Conservation (phyloP, 2,888 invertebrate species). For the Pyrgus malvae region DNA sequence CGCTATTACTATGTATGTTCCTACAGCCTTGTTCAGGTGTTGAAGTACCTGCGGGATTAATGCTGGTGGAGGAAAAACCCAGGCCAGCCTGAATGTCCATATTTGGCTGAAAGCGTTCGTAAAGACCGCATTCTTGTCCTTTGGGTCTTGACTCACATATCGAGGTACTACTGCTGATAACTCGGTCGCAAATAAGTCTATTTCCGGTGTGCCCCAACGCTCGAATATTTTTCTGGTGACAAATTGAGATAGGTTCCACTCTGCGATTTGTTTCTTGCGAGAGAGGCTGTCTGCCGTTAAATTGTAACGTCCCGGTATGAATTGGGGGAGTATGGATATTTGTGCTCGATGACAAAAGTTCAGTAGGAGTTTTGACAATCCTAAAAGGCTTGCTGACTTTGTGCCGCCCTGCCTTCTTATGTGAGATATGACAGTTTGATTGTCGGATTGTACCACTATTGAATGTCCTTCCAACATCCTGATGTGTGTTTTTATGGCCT, state of each 20-base stretch:
- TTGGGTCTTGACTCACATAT: constrained; percentile 24
- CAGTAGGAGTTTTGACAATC: no score
- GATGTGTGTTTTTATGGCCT: no score
- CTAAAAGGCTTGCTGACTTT: no score
- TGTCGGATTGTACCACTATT: no score
- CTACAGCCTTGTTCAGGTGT: constrained; percentile 31
- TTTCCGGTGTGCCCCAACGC: constrained; percentile 27
- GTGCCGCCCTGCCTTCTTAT: no score
- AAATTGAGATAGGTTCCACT: constrained; percentile 31
- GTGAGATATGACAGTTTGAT: no score
- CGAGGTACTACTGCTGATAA: constrained; percentile 16
- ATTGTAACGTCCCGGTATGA: constrained; percentile 39
- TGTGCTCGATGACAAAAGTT: no score
- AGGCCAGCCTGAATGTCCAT: constrained; percentile 31
- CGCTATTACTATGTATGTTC: constrained; percentile 29
- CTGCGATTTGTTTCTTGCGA: constrained; percentile 24
- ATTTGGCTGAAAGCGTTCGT: constrained; percentile 28
- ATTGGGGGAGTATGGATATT: no score
- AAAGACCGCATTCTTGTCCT: background rate
- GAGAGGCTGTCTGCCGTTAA: constrained; percentile 35
- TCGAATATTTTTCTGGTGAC: constrained; percentile 18
- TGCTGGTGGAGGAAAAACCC: constrained; percentile 37
- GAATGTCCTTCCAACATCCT: no score
- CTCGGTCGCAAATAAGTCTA: constrained; percentile 28
- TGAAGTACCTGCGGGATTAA: constrained; percentile 33